phyloP scores from a whole-genome alignment of 2,113 vertebrate species.

The Mustelus asterias region DNA sequence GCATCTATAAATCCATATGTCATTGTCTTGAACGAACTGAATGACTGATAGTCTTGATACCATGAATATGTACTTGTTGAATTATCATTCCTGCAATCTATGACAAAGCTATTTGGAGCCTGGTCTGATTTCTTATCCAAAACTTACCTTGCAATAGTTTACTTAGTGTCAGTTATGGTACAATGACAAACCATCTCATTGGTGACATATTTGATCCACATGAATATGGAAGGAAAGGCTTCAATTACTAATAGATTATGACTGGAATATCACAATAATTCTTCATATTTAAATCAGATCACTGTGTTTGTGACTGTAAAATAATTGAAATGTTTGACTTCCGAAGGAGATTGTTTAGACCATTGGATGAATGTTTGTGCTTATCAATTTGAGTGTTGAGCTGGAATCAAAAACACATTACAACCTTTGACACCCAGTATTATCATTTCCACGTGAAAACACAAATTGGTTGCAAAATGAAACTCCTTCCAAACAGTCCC shows the following conservation, averaged over 20 bases:
- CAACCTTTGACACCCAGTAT: background rate
- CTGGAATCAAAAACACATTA: background rate
- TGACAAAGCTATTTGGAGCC: background rate
- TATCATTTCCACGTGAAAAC: background rate
- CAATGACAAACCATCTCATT: background rate
- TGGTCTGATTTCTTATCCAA: background rate
- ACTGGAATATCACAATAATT: background rate
- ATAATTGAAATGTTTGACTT: background rate
- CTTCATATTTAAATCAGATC: background rate
- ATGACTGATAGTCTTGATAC: background rate
- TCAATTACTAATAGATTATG: background rate
- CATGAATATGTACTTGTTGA: background rate
- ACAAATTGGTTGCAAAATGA: background rate
- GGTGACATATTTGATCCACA: background rate
- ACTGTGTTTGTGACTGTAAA: background rate
- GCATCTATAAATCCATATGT: too few relatives aligned
- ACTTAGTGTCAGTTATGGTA: background rate
- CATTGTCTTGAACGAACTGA: background rate
- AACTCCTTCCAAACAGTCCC: background rate
- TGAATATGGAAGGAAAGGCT: background rate
- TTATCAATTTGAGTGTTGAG: background rate
- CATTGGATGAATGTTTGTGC: background rate
- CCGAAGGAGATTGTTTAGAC: background rate
- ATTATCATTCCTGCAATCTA: background rate
- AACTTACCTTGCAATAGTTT: background rate